Evolutionary conservation across 1,140 invertebrate species (phyloP), one percentile per base, ranked within the genome.

Genomic region (Drosophila yakuba): DNA sequence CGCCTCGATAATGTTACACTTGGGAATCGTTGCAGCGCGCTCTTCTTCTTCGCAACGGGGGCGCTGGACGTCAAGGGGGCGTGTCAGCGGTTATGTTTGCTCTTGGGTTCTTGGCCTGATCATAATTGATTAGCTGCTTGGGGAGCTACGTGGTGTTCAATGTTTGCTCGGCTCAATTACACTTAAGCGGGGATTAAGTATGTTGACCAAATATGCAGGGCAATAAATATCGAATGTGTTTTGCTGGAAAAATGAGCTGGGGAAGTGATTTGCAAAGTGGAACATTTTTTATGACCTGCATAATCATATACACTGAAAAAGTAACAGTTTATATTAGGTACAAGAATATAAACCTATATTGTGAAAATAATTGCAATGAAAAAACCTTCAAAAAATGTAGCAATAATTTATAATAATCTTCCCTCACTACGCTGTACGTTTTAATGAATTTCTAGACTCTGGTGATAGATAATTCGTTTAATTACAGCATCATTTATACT

Each of bases 91-190:
- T 48, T 48, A 32, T 56, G 67, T 48, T 36, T 20, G 12, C n/a
- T 17, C 35, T 50, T 66, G 66, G 48, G 54, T 41, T 39, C 55
- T 54, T 59, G 61, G 72, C 43, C 62, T 76, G 74, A 67, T 76
- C 73, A 75, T 67, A 76, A 76, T 75, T 76, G 73, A 76, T 75
- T 67, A 67, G 61, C 47, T 63, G 20, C 52, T 54, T 32, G 32
- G 61, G 36, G 47, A 32, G 54, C 51, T 67, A 66, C 39, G 54
- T 41, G 36, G 35, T 54, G 60, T 75, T 75, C 41, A 28, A 52
- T 57, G 73, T 75, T 57, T 59, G 54, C 57, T 75, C 20, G 54
- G 41, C 52, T 54, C 73, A 76, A 76, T 76, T 67, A 76, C 61
- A 67, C 62, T 67, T 54, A 75, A 59, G 61, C 61, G 17, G 23